Base-by-base conservation (phyloP, 2,113 vertebrate species). In the Maccullochella peelii region DNA sequence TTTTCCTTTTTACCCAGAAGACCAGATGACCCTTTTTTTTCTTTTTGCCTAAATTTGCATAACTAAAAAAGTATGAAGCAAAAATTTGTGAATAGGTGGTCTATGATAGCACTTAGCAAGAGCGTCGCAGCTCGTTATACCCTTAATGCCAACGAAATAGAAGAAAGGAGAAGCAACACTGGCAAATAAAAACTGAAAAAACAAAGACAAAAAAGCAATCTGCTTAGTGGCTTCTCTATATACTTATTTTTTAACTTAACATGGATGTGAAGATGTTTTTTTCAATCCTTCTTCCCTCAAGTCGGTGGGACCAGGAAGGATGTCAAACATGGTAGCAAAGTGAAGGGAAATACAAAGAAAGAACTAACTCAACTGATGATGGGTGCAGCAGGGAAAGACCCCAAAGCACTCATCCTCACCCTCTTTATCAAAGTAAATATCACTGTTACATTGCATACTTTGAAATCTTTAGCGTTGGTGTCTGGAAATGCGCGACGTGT, bases 21-120 rank as follows among this genome's bases (percentile, higher is more conserved):
- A 91, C 88, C 89, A 88, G 81, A 90, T 89, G 58, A 77, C 44
- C 83, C 78, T 86, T 84, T 76, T 84, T 76, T 59, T 71, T 65
- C 18, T 65, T 65, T 52, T 86, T 61, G 38, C 59, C 79, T 75
- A 79, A 73, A 77, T 92, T 93, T 86, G 77, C 80, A 61, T 91
- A 57, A 59, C 85, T 93, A 83, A 65, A 88, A 87, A 86, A 50
- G 81, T 83, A 80, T 80, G 89, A 88, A 91, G 92, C 90, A 90
- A 91, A 91, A 74, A 84, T 86, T 90, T 93, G 88, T 88, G 79
- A 92, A 83, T 58, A 65, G 73, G 77, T 87, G 93, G 93, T 93
- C 92, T 79, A 79, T 94, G 87, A 95, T 90, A 96, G 95, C 95
- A 96, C 95, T 95, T 96, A 95, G 74, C 79, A 75, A 88, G 92